Conservation (phyloP, 2,797 vertebrate species). For the Spea hammondii region DNA sequence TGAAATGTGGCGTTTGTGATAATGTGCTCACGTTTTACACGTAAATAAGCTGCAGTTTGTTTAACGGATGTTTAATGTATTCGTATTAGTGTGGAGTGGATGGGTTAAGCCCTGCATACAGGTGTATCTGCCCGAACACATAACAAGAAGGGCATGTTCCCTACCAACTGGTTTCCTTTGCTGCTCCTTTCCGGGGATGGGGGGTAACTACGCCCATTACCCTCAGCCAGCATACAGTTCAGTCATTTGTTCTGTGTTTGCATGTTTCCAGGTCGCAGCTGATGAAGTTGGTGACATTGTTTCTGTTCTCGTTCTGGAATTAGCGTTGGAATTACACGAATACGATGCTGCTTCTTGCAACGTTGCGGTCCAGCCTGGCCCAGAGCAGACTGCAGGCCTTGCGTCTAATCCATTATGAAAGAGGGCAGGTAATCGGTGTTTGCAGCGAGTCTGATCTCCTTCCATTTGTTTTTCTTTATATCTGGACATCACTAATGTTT, state of each 20-base stretch:
- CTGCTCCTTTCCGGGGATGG: too few species aligned
- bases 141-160: too few species aligned
- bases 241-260: neutral
- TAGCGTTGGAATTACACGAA: neutral
- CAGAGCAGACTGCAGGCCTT: slow-evolving; percentile 34
- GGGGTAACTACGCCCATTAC: too few species aligned
- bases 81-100: too few species aligned
- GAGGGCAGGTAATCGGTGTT: slow-evolving; percentile 15
- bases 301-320: neutral
- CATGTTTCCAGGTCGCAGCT: neutral
- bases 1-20: too few species aligned
- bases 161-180: too few species aligned
- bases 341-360: slow-evolving; percentile 14
- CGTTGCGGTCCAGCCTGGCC: slow-evolving; percentile 33
- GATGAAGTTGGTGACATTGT: neutral
- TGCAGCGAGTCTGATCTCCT: neutral
- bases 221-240: too few species aligned
- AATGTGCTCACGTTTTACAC: too few species aligned
- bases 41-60: too few species aligned
- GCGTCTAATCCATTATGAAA: slow-evolving; percentile 18
- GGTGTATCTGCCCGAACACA: too few species aligned
- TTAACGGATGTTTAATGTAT: too few species aligned
- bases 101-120: too few species aligned
- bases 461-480: neutral
- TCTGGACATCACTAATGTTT: neutral